A percentile compares a stretch with the other conserved stretches of the same genome.
phyloP scores from a whole-genome alignment of 1,140 invertebrate species.

The Lordiphosa mommai region DNA sequence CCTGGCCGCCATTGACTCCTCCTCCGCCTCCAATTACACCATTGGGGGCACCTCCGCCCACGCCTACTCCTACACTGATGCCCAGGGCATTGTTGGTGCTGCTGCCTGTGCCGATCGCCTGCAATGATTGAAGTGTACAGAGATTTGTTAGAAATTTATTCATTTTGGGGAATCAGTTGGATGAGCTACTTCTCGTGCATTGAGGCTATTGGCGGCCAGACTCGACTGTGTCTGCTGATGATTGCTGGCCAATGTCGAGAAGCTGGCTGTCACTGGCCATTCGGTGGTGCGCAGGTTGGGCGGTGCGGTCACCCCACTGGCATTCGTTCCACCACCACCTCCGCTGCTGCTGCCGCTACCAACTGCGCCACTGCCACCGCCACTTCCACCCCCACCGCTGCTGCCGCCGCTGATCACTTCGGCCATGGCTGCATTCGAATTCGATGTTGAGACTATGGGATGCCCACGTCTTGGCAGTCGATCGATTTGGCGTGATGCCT shows the following conservation, averaged over 20 bases:
- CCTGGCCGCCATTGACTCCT: constrained; percentile 29
- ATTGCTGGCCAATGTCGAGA: constrained; percentile 63
- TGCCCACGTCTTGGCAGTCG: constrained; percentile 88
- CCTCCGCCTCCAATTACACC: constrained; percentile 19
- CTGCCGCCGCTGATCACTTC: constrained; percentile 70
- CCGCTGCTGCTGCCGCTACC: constrained; percentile 44
- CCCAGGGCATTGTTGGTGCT: constrained; percentile 64
- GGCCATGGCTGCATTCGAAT: constrained; percentile 79
- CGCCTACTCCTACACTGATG: constrained; percentile 62
- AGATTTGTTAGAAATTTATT: constrained; percentile 29
- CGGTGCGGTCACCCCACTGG: constrained; percentile 48
- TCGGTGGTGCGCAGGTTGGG: constrained; percentile 68
- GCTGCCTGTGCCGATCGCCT: constrained; percentile 51
- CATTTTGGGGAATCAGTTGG: constrained; percentile 1
- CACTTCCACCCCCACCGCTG: constrained; percentile 34
- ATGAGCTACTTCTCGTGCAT: constrained; percentile 73
- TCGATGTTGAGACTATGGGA: constrained; percentile 79
- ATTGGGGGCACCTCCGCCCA: constrained; percentile 30
- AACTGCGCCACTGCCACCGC: constrained; percentile 49
- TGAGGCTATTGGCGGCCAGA: constrained; percentile 70
- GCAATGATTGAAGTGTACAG: constrained; percentile 19
- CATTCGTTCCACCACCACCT: constrained; percentile 26
- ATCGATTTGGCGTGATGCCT: constrained; percentile 91
- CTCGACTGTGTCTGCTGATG: constrained; percentile 77
- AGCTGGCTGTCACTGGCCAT: constrained; percentile 69